Percentiles rank a stretch among this genome's conserved stretches.
phyloP scores from a whole-genome alignment of 1,140 invertebrate species.

The Eubasilissa regina region DNA sequence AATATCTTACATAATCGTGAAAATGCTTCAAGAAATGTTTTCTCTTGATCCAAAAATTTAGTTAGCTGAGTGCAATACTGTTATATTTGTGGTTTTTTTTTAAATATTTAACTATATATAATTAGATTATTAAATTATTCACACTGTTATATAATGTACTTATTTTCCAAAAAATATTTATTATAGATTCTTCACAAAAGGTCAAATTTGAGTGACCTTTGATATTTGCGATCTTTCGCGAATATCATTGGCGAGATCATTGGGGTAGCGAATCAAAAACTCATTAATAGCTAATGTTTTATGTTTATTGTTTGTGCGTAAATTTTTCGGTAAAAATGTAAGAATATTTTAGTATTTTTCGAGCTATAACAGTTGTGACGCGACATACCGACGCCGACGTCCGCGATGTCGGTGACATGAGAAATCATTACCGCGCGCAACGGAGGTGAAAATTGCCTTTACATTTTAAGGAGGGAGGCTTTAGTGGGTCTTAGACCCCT shows the following conservation, averaged over 20 bases:
- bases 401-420: constrained; percentile 48
- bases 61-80: not conserved
- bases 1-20: constrained; percentile 34
- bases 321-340: not conserved
- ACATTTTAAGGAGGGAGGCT: constrained; percentile 55
- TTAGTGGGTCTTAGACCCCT: constrained; percentile 7
- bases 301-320: too few relatives aligned
- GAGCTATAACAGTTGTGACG: constrained; percentile 18
- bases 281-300: too few relatives aligned
- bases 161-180: not conserved
- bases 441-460: constrained; percentile 60
- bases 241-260: too few relatives aligned
- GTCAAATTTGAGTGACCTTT: too few relatives aligned
- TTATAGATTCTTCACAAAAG: not conserved
- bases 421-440: constrained; percentile 59
- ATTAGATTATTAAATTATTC: too few relatives aligned
- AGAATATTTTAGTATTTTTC: not conserved
- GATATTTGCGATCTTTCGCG: too few relatives aligned
- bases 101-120: too few relatives aligned
- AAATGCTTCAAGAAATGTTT: constrained; percentile 28
- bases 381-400: constrained; percentile 25
- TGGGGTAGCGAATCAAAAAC: too few relatives aligned
- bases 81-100: too few relatives aligned
- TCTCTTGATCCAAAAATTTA: constrained; percentile 19
- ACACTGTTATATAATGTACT: too few relatives aligned